phyloP scores from a whole-genome alignment of 2,888 invertebrate species.

The Chesias legatella region DNA sequence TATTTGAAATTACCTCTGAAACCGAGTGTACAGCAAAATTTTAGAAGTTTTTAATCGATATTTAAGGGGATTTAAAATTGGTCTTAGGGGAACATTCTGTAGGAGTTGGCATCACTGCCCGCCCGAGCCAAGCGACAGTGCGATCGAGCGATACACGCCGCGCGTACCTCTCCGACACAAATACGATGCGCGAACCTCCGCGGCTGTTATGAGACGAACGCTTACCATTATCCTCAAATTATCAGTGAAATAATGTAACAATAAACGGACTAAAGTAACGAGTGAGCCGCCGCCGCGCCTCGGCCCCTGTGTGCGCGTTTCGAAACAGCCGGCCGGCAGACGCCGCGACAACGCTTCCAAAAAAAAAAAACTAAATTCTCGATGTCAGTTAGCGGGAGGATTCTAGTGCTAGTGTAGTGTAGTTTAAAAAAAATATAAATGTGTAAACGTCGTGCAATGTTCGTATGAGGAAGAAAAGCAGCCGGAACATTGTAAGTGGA shows the following conservation, averaged over 20 bases:
- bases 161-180: conserved; percentile 50
- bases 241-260: conserved; percentile 79
- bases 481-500: conserved; percentile 76
- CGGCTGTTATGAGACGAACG: conserved; percentile 65
- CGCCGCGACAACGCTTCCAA: conserved; percentile 80
- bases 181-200: conserved; percentile 63
- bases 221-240: conserved; percentile 56
- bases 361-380: conserved; percentile 63
- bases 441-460: conserved; percentile 78
- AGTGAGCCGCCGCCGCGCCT: conserved; percentile 79
- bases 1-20: too few species aligned
- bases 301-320: conserved; percentile 61
- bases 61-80: too few species aligned
- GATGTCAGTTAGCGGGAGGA: conserved; percentile 72
- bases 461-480: conserved; percentile 80
- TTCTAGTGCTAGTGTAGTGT: conserved; percentile 74
- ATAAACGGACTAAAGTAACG: conserved; percentile 79
- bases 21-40: too few species aligned
- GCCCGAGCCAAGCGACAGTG: conserved; percentile 58
- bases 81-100: too few species aligned
- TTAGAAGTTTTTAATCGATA: too few species aligned
- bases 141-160: conserved; percentile 73
- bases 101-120: too few species aligned
- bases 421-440: conserved; percentile 77
- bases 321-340: conserved; percentile 83